A percentile compares a stretch with the other conserved stretches of the same genome.
These are phyloP conservation scores for Gryllus longicercus DNA, from an alignment of 2,888 invertebrate genomes.

Conservation along the genomic window DNA sequence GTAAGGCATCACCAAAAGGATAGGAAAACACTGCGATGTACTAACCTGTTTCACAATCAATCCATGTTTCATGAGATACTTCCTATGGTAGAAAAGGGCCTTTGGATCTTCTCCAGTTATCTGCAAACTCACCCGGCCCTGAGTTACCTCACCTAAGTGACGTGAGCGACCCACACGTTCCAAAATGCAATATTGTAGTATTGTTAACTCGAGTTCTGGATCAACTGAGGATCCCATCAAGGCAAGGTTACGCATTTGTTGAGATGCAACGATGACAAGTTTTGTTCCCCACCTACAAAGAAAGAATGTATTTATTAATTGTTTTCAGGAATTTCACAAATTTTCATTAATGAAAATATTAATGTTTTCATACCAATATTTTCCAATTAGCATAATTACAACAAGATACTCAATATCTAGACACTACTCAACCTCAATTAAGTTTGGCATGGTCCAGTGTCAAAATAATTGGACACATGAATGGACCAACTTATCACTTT, in stretches of 20 bases:
- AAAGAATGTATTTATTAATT: background rate
- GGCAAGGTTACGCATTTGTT: conserved; percentile 56
- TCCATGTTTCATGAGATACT: conserved; percentile 56
- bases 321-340: too few species aligned
- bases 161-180: conserved; percentile 72
- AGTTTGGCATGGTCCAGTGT: too few species aligned
- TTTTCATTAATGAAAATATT: too few species aligned
- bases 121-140: conserved; percentile 58
- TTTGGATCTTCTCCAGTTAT: conserved; percentile 58
- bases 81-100: conserved; percentile 61
- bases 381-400: too few species aligned
- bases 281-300: conserved; percentile 56
- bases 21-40: background rate
- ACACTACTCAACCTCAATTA: too few species aligned
- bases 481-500: too few species aligned
- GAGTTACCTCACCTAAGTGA: conserved; percentile 65
- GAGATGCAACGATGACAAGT: conserved; percentile 69
- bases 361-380: too few species aligned
- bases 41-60: conserved; percentile 60
- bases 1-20: background rate
- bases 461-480: too few species aligned
- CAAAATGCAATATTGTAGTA: conserved; percentile 64
- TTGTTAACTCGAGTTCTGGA: conserved; percentile 49
- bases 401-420: too few species aligned
- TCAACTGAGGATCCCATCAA: conserved; percentile 51